Percentiles rank a stretch among this genome's conserved stretches.
phyloP scores from a whole-genome alignment of 92 coral and sea anemone species.

The Bergia puertoricense region DNA sequence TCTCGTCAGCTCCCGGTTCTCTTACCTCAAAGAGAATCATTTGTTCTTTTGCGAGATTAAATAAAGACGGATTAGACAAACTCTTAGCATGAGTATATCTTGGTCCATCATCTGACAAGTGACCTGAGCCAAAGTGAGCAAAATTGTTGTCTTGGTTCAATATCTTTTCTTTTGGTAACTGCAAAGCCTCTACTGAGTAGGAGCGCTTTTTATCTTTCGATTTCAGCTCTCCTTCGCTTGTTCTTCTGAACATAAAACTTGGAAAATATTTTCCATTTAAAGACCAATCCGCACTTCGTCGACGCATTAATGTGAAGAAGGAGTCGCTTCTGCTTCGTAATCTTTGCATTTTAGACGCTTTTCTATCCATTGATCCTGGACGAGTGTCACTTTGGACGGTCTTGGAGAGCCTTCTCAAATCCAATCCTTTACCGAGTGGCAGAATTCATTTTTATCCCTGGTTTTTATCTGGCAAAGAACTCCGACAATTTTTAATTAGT shows the following conservation, averaged over 20 bases:
- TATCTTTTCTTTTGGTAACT: not conserved
- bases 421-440: not conserved
- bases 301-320: slow-evolving; percentile 15
- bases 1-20: not conserved
- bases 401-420: not conserved
- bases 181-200: not conserved
- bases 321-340: slow-evolving; percentile 27
- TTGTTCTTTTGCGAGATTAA: slow-evolving; percentile 6
- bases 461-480: not conserved
- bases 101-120: not conserved
- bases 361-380: not conserved
- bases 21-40: not conserved
- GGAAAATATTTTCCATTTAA: slow-evolving; percentile 23
- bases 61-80: slow-evolving; percentile 9
- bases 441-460: slow-evolving; percentile 1
- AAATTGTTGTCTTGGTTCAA: not conserved
- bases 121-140: not conserved
- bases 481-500: not conserved
- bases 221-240: slow-evolving; percentile 29
- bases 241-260: slow-evolving; percentile 4
- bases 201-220: slow-evolving; percentile 8
- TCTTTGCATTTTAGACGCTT: slow-evolving; percentile 9
- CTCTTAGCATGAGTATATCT: not conserved
- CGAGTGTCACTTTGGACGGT: not conserved
- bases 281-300: slow-evolving; percentile 10